Base-by-base conservation (phyloP, 2,797 vertebrate species). In the Sciurus vulgaris region DNA sequence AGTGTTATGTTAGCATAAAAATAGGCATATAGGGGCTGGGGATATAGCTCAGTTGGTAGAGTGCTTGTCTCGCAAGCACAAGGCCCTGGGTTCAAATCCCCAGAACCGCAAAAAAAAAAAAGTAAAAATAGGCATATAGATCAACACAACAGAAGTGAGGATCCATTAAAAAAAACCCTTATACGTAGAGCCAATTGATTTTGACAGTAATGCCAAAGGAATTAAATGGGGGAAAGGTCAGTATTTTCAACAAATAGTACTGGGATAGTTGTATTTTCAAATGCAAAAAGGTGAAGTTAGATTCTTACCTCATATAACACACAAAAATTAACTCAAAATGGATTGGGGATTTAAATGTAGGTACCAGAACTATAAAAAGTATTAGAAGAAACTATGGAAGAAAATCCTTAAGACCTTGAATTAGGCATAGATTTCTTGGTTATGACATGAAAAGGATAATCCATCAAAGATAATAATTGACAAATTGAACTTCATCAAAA, bases 101-200 rank as follows among this genome's bases (percentile, higher is more conserved):
- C 38, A 38, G 38, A 3, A 38, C 38, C 38, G 3, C 38, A 4
- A 4, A 38, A 38, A 38, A 38, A 38, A 38, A 38, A 38, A 38
- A 38, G 38, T 61, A 59, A 63, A 24, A 28, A 56, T 2, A n/a
- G 18, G 10, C 47, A 93, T 79, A 14, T 33, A 54, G 47, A 74
- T 49, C 72, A 78, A 20, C 22, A 77, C 54, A 72, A 89, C 35
- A 51, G 59, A 87, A 86, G 11, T 20, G 30, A 81, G n/a, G 89
- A 24, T 35, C 73, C 35, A 56, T n/a, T n/a, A 35, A 86, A 95
- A 89, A 69, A 95, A 95, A 51, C 12, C 8, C 11, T 54, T 85
- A 49, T 38, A 9, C 26, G 49, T 91, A 59, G 0, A 73, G 33
- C 54, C 24, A 38, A 69, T 3, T 26, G 20, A 49, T 79, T 91